phyloP scores from a whole-genome alignment of 2,113 vertebrate genomes.

The Labrus mixtus region DNA sequence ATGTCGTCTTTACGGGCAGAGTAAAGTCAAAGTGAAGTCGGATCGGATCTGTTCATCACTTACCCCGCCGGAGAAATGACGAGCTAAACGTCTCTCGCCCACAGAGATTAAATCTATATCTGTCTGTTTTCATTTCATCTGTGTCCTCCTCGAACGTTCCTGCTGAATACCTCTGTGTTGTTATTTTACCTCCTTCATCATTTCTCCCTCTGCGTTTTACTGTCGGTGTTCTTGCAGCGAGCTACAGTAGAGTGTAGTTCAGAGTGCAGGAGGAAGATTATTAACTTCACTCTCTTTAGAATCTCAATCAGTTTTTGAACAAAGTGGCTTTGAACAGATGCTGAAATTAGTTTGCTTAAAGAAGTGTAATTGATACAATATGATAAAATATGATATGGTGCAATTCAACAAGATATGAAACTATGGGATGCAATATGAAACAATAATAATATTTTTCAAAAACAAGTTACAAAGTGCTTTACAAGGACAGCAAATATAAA shows the following conservation, averaged over 20 bases:
- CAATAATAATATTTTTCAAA: too few species aligned
- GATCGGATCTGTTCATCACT: constrained; percentile 1
- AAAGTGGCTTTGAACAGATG: not conserved
- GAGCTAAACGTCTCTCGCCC: constrained; percentile 7
- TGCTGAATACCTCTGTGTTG: constrained; percentile 29
- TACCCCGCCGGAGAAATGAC: constrained; percentile 4
- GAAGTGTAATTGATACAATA: too few species aligned
- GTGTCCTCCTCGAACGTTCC: not conserved
- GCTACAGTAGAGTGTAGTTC: constrained; percentile 14
- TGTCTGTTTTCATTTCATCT: constrained; percentile 27
- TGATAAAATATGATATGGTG: too few species aligned
- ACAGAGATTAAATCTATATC: constrained; percentile 26
- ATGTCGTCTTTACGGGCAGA: not conserved
- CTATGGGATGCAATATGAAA: too few species aligned
- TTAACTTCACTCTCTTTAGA: too few species aligned
- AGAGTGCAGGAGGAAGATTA: too few species aligned
- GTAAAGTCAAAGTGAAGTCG: not conserved
- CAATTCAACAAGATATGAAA: too few species aligned
- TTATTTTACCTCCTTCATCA: constrained; percentile 24
- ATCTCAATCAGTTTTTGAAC: too few species aligned
- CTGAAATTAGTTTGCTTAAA: too few species aligned
- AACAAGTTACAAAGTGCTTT: too few species aligned
- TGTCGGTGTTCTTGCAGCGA: constrained; percentile 33
- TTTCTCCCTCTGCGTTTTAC: constrained; percentile 33
- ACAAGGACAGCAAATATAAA: too few species aligned